Evolutionary conservation across 2,888 invertebrate species (phyloP), one percentile per base, ranked within the genome.

Genomic region (Lamproptera curius): DNA sequence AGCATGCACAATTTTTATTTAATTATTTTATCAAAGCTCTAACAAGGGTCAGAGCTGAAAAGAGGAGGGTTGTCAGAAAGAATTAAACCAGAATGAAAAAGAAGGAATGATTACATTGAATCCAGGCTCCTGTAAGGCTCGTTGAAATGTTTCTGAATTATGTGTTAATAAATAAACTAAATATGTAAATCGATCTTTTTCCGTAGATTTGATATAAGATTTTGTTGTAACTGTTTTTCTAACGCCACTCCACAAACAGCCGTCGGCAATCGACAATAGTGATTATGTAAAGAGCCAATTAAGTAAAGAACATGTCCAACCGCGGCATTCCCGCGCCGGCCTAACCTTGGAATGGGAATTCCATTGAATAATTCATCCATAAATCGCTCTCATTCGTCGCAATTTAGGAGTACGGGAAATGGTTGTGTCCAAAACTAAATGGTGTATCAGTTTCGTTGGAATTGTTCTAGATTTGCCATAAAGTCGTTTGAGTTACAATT

Each of bases 341-440:
- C 20, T 37, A 38, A 47, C 47, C 47, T 48, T 48, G 42, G 23
- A 10, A 17, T 15, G 26, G 34, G 42, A 15, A 16, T 28, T 42
- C 23, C 26, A 26, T 16, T 47, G 47, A 47, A 47, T 47, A 42
- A 48, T 33, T 33, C 23, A 10, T 31, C 42, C n/a, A 38, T 48
- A 48, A 48, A 48, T 48, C 41, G 47, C 41, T 6, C 47, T 38
- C 42, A 48, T 42, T 48, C 47, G 38, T 42, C 33, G n/a, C n/a
- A n/a, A n/a, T n/a, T n/a, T n/a, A n/a, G 38, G 47, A 28, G 20
- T 13, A n/a, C n/a, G 20, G 6, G 20, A 3, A 20, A 6, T 6
- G 20, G 42, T 48, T 16, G 36, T 20, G 8, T 1, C 31, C 4
- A 26, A 20, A 35, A 14, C 13, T 16, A 5, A 16, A 17, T 14